Base-by-base conservation (phyloP, 2,113 vertebrate species). In the Rhodinocichla rosea region DNA sequence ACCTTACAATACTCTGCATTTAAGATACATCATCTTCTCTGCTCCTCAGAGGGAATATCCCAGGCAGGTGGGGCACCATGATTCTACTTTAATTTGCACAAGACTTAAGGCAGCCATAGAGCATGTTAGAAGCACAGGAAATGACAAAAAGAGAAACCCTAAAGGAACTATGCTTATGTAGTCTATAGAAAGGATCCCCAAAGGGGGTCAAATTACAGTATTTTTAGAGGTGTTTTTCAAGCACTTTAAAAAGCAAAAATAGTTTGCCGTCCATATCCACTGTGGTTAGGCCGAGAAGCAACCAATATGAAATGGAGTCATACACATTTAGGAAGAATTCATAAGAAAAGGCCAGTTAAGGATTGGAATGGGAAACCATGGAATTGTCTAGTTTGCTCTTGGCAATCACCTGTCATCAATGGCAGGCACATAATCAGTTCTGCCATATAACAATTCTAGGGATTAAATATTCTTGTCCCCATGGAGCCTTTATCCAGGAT, bases 51-150 rank as follows among this genome's bases (percentile, higher is more conserved):
- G 32, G 15, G 15, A 81, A 49, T n/a, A 37, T 17, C 59, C 35
- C 16, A 37, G 49, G 28, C 37, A 42, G 33, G 1, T 49, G 42
- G 20, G 24, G 19, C 35, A 94, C 10, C 49, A 55, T 0, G 0
- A 12, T 35, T 49, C 32, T 8, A 16, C 33, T 60, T 77, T 24
- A 55, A 71, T 32, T 68, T 69, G 15, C 76, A 83, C 30, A 77
- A 67, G 33, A 73, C 11, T 77, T 55, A 47, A 52, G 45, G 60
- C 27, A 77, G 44, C 20, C 33, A 56, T 18, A 60, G 40, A 77
- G 18, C 24, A 85, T 24, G 12, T 40, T 22, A 70, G 32, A 59
- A 78, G 47, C 26, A 59, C 23, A 60, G 32, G 30, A 70, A 71
- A 80, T 13, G 2, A 87, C 11, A 49, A 55, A 12, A 30, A 57